Evolutionary conservation across 2,888 invertebrate genomes (phyloP), one percentile per base, ranked within the genome.

Genomic region (Apodemia mormo): DNA sequence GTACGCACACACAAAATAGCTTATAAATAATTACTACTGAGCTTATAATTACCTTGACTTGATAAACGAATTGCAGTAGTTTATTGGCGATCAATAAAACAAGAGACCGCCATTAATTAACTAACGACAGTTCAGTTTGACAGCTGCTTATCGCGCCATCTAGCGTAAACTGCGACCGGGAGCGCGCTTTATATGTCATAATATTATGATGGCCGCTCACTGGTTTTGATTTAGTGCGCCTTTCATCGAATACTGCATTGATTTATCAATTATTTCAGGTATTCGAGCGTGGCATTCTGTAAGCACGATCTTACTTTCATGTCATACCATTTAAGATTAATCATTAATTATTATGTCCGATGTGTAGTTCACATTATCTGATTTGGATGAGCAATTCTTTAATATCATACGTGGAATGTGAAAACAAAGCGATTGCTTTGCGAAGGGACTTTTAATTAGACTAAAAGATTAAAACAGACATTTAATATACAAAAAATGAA

Each of bases 241-340:
- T 86, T 82, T 84, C 81, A 82, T 84, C 80, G 86, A 83, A 86
- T 85, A 85, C 84, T 90, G 90, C 89, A 90, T 89, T 93, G 92
- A 92, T 93, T 88, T 92, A 93, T 93, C 92, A 93, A 92, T 91
- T 84, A 92, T 92, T 90, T 85, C 73, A 86, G 82, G 88, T 83
- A 92, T 91, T 87, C 84, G 85, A 85, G 87, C 82, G 76, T 87
- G 92, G 90, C 88, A 92, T 92, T 89, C 86, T 88, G 82, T 83
- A 88, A 81, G 82, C 88, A 89, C 84, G 89, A 89, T 88, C 89
- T 92, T 88, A 89, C 88, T 90, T 90, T 90, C 92, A 90, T 91
- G 92, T 91, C 92, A 86, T 85, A 83, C 83, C 73, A 78, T 84
- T 88, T 84, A 87, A 83, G 86, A 90, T 86, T 85, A 86, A 88